Evolutionary conservation across 2,113 vertebrate genomes (phyloP).

Genomic region (Corythoichthys haematopterus): DNA sequence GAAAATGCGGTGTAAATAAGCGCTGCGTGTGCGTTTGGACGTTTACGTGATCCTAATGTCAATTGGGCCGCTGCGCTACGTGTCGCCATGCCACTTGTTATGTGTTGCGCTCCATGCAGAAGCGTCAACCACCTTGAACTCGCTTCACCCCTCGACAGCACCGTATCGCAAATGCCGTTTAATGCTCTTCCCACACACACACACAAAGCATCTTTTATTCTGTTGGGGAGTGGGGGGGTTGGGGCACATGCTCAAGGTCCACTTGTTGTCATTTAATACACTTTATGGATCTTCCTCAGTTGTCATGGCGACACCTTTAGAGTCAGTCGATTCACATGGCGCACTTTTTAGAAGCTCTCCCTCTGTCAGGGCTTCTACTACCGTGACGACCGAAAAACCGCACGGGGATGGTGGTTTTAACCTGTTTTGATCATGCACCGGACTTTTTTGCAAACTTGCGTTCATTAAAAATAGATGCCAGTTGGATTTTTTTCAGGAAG

Average conservation of each 20-base stretch:
- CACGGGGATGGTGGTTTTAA: not conserved
- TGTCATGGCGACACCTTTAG: constrained; percentile 8
- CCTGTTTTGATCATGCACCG: not conserved
- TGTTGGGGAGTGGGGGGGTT: not conserved
- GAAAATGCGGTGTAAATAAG: not conserved
- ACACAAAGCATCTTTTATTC: not conserved
- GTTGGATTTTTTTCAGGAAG: not conserved
- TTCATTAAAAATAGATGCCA: not conserved
- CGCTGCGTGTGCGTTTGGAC: not conserved
- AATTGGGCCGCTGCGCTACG: not conserved
- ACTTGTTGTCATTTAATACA: constrained; percentile 3
- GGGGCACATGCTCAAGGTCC: not conserved
- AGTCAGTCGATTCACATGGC: not conserved
- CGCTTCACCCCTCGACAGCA: not conserved
- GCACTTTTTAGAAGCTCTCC: constrained; percentile 5
- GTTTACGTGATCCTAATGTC: not conserved
- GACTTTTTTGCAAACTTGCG: not conserved
- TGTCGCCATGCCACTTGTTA: constrained; percentile 2
- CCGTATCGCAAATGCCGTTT: not conserved
- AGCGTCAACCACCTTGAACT: not conserved
- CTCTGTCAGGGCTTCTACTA: not conserved
- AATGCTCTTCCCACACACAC: not conserved
- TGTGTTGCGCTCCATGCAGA: not conserved
- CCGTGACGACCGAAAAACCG: not conserved
- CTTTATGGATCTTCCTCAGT: constrained; percentile 2